A percentile compares a stretch with the other conserved stretches of the same genome.
phyloP scores from a whole-genome alignment of 2,888 invertebrate species.

The Sthenelais limicola region DNA sequence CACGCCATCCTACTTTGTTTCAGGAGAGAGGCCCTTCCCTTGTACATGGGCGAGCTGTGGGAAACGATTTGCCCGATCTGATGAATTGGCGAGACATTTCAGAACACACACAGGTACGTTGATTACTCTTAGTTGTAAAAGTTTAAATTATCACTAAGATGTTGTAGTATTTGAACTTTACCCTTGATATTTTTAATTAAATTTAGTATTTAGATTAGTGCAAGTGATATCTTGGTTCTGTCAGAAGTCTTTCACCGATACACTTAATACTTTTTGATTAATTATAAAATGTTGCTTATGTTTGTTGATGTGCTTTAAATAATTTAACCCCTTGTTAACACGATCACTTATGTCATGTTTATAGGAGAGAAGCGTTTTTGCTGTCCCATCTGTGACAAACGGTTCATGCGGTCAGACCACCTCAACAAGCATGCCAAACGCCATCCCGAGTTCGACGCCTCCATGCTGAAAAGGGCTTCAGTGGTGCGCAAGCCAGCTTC shows the following conservation, averaged over 20 bases:
- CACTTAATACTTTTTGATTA: too few relatives aligned
- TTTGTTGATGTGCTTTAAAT: too few relatives aligned
- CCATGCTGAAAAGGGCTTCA: constrained; percentile 67
- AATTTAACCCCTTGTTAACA: too few relatives aligned
- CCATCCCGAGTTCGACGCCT: constrained; percentile 78
- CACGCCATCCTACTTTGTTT: too few relatives aligned
- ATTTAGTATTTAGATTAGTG: too few relatives aligned
- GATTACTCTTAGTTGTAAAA: not conserved
- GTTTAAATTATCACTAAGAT: not conserved
- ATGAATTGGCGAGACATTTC: constrained; percentile 78
- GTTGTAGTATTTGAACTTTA: too few relatives aligned
- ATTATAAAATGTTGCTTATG: too few relatives aligned
- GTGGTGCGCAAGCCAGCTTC: constrained; percentile 31
- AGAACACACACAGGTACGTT: constrained; percentile 76
- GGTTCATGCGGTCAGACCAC: constrained; percentile 80
- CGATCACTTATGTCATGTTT: too few relatives aligned
- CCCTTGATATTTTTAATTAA: too few relatives aligned
- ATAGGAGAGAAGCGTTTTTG: constrained; percentile 78
- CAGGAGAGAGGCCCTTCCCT: constrained; percentile 77
- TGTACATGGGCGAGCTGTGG: constrained; percentile 79
- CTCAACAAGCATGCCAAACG: constrained; percentile 79
- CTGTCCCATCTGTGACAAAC: constrained; percentile 78
- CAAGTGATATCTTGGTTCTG: too few relatives aligned
- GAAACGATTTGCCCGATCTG: constrained; percentile 79
- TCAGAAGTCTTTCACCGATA: too few relatives aligned